Conservation (phyloP, 1,140 invertebrate species). For the Argopecten irradians region DNA sequence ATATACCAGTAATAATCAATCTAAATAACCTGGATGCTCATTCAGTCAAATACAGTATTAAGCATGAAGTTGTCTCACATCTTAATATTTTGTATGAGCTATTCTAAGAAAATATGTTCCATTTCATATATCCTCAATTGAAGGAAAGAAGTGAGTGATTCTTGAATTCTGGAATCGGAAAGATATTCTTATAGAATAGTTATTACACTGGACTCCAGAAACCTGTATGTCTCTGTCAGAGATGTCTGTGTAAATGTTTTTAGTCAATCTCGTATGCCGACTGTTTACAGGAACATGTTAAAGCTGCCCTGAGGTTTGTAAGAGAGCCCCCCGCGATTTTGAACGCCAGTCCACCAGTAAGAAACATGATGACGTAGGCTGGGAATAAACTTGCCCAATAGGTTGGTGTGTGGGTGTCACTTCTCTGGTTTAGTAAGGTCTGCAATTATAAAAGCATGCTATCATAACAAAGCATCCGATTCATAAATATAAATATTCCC, state of each 20-base stretch:
- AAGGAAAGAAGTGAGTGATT: too few relatives aligned
- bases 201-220: too few relatives aligned
- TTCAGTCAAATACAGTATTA: too few relatives aligned
- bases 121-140: too few relatives aligned
- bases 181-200: too few relatives aligned
- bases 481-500: neutral
- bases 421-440: conserved; percentile 88
- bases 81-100: too few relatives aligned
- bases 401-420: conserved; percentile 62
- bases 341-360: conserved; percentile 86
- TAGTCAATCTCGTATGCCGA: conserved; percentile 48
- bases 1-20: too few relatives aligned
- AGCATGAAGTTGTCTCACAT: neutral
- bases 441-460: conserved; percentile 64
- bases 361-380: conserved; percentile 83
- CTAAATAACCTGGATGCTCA: too few relatives aligned
- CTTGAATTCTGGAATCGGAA: too few relatives aligned
- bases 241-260: neutral
- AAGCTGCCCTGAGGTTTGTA: conserved; percentile 61
- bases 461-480: neutral
- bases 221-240: neutral
- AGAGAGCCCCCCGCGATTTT: conserved; percentile 85
- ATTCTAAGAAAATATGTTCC: too few relatives aligned
- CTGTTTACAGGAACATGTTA: conserved; percentile 47
- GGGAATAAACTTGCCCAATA: conserved; percentile 86